Percentiles rank a stretch among this genome's conserved stretches.
Evolutionary conservation across 1,140 invertebrate species (phyloP).

Genomic region (Zaprionus gabonicus): DNA sequence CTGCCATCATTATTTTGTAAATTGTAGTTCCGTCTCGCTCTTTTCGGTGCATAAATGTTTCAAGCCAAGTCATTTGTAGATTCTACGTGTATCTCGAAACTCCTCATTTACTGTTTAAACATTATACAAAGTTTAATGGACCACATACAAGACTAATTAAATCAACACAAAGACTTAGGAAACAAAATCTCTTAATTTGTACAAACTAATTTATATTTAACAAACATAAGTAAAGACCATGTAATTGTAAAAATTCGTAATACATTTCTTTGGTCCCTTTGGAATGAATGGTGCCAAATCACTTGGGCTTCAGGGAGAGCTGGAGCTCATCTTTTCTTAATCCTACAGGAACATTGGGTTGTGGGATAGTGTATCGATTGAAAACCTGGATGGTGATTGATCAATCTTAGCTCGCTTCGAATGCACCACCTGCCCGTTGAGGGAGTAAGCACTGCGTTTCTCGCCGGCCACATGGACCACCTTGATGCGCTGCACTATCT

Average conservation of each 20-base stretch:
- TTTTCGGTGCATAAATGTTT: neutral
- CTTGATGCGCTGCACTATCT: conserved; percentile 43
- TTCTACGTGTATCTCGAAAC: too few relatives aligned
- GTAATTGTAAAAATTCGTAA: neutral
- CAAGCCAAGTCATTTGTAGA: neutral
- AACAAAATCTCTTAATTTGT: neutral
- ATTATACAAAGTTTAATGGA: too few relatives aligned
- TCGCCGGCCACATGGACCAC: conserved; percentile 38
- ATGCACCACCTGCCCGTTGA: neutral
- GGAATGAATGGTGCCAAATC: neutral
- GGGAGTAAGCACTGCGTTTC: conserved; percentile 17
- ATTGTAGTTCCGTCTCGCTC: neutral
- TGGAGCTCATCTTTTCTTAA: neutral
- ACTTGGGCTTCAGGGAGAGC: too few relatives aligned
- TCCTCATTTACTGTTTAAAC: too few relatives aligned
- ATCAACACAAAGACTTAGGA: neutral
- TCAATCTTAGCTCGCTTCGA: neutral
- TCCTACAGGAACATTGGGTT: neutral
- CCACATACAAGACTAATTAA: neutral
- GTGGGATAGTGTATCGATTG: neutral
- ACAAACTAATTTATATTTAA: neutral
- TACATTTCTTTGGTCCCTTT: neutral
- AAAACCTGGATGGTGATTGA: neutral
- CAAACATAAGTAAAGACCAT: neutral
- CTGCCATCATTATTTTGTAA: neutral